Evolutionary conservation across 92 coral and sea anemone species (phyloP).

Genomic region (Chrysogorgia sp.): DNA sequence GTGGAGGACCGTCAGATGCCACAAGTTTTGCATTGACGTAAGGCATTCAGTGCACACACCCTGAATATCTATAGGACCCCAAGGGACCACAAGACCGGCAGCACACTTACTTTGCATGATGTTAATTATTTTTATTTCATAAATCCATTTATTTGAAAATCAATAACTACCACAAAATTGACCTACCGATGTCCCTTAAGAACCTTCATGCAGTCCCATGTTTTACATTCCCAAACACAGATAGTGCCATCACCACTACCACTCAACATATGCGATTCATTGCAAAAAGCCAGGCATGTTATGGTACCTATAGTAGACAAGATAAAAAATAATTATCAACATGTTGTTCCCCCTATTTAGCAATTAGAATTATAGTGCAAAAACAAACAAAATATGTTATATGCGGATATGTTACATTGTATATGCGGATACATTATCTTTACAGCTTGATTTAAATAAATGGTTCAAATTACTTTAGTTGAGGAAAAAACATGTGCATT

Average conservation of each 20-base stretch:
- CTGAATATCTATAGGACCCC: too few relatives aligned
- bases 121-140: too few relatives aligned
- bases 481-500: neutral
- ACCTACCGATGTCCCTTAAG: constrained; percentile 96
- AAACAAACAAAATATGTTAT: neutral
- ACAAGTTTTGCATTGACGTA: too few relatives aligned
- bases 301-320: constrained; percentile 72
- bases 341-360: neutral
- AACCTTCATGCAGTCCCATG: constrained; percentile 94
- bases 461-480: too few relatives aligned
- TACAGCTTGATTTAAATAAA: neutral
- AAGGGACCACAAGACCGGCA: too few relatives aligned
- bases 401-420: neutral
- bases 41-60: too few relatives aligned
- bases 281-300: constrained; percentile 85
- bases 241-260: constrained; percentile 94
- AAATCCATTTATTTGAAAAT: too few relatives aligned
- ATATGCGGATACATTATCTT: neutral
- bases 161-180: neutral
- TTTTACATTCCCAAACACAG: constrained; percentile 95
- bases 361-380: neutral
- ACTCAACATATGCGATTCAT: constrained; percentile 88
- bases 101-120: too few relatives aligned
- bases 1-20: too few relatives aligned
- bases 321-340: neutral